These are phyloP conservation scores for Macrotis lagotis DNA, from an alignment of 2,113 vertebrate genomes.

Conservation along the genomic window DNA sequence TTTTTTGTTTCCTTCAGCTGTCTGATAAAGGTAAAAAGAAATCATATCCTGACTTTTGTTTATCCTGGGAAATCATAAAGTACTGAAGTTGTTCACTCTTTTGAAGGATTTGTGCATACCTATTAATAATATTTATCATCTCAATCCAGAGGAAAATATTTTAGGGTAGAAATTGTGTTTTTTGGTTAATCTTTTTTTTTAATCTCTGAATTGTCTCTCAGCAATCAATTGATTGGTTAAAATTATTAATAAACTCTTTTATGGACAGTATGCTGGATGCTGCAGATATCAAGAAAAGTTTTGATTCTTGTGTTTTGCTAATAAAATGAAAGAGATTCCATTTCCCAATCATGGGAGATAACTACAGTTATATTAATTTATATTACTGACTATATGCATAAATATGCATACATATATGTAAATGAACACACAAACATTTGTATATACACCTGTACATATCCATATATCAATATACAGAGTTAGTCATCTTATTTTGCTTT, in stretches of 20 bases:
- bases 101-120: not conserved
- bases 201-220: not conserved
- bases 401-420: no score
- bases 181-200: not conserved
- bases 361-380: not conserved
- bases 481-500: not conserved
- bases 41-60: not conserved
- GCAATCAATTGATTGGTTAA: not conserved
- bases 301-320: no score
- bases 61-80: not conserved
- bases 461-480: not conserved
- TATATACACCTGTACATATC: not conserved
- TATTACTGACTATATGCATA: not conserved
- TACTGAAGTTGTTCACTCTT: not conserved
- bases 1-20: not conserved
- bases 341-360: not conserved
- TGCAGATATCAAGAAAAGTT: not conserved
- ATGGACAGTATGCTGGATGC: not conserved
- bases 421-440: no score
- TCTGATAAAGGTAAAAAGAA: not conserved
- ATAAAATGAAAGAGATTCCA: not conserved
- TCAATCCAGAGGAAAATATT: not conserved
- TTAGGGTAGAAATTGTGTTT: not conserved
- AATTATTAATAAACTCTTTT: not conserved
- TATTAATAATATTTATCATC: not conserved